Conservation (phyloP, 2,888 invertebrate genomes). For the Lathronympha strigana region DNA sequence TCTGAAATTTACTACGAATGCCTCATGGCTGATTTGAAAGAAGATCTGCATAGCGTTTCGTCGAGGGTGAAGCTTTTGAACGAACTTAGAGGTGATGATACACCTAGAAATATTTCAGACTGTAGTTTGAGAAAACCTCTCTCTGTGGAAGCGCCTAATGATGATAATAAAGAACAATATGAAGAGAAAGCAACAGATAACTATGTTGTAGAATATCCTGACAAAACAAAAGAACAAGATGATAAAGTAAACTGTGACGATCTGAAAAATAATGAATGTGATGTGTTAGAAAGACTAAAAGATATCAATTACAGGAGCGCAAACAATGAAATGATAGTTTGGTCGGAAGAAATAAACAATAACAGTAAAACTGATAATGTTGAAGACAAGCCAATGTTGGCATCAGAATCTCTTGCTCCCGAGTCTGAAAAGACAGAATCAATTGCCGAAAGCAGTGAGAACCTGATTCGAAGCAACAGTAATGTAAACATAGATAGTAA, state of each 20-base stretch:
- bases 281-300: constrained; percentile 63
- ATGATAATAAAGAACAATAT: not conserved
- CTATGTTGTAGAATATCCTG: constrained; percentile 10
- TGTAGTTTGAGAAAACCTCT: constrained; percentile 47
- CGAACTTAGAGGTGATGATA: constrained; percentile 58
- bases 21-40: constrained; percentile 62
- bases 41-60: constrained; percentile 67
- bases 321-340: constrained; percentile 62
- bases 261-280: constrained; percentile 53
- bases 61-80: constrained; percentile 70
- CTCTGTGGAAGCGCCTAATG: constrained; percentile 18
- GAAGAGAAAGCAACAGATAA: constrained; percentile 41
- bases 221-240: constrained; percentile 34
- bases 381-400: constrained; percentile 44
- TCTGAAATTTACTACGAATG: constrained; percentile 74
- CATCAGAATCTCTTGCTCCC: constrained; percentile 53
- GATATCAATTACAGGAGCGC: constrained; percentile 62
- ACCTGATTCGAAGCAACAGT: constrained; percentile 59
- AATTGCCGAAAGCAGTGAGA: constrained; percentile 63
- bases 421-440: constrained; percentile 68
- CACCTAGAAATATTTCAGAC: constrained; percentile 57
- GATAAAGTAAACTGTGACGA: constrained; percentile 43
- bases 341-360: constrained; percentile 61
- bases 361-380: constrained; percentile 49
- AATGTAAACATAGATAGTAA: constrained; percentile 73